Percentiles rank a stretch among this genome's conserved stretches.
phyloP scores from a whole-genome alignment of 2,888 invertebrate species.

The Caenorhabditis virilis region DNA sequence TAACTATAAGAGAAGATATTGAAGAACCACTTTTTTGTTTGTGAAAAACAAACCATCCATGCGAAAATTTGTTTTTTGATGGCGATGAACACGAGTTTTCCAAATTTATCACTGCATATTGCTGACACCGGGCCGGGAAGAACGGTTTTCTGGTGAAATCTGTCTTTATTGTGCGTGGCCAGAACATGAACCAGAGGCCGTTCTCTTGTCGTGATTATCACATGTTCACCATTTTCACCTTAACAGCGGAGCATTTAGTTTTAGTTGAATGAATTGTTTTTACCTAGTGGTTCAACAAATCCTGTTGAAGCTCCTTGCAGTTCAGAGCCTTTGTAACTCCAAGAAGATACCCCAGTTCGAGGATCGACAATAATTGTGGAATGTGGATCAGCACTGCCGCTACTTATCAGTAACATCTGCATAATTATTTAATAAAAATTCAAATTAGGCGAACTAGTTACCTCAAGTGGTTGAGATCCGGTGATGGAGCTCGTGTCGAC shows the following conservation, averaged over 20 bases:
- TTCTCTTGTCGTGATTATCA: conserved; percentile 49
- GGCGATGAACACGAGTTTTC: conserved; percentile 51
- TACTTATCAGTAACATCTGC: conserved; percentile 45
- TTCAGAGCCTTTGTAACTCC: conserved; percentile 62
- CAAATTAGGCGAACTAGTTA: not conserved
- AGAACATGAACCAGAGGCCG: conserved; percentile 51
- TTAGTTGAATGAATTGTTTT: not conserved
- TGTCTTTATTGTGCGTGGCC: conserved; percentile 46
- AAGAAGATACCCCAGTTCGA: conserved; percentile 52
- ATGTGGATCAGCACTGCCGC: conserved; percentile 49
- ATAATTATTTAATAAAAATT: conserved; percentile 1
- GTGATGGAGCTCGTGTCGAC: conserved; percentile 29
- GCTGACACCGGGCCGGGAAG: conserved; percentile 44
- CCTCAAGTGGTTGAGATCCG: conserved; percentile 23
- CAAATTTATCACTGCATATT: conserved; percentile 40
- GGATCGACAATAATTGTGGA: conserved; percentile 59
- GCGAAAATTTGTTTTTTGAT: conserved; percentile 53
- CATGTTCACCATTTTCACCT: conserved; percentile 48
- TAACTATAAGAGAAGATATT: conserved; percentile 36
- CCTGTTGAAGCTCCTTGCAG: conserved; percentile 53
- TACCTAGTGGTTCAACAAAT: conserved; percentile 50
- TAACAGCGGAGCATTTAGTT: not conserved
- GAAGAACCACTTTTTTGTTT: not conserved
- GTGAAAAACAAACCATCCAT: conserved; percentile 53
- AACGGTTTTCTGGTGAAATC: conserved; percentile 48